phyloP scores from a whole-genome alignment of 2,113 vertebrate genomes.

The Zosterops hypoxanthus region DNA sequence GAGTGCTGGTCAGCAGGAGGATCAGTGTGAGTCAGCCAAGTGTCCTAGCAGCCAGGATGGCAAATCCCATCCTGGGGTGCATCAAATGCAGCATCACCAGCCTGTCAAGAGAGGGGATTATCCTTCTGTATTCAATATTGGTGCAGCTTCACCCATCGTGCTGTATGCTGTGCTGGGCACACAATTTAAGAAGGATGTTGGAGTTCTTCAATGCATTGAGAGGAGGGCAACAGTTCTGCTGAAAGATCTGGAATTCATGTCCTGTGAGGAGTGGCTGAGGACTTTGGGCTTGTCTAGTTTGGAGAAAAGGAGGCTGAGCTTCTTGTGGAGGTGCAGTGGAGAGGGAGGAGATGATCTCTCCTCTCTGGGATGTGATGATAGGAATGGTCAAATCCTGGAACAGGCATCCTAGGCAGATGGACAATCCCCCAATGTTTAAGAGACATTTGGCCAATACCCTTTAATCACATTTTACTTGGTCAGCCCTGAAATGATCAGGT shows the following conservation, averaged over 20 bases:
- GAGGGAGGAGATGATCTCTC: background rate
- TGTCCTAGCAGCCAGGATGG: background rate
- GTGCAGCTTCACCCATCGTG: accelerated
- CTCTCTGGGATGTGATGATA: too few species aligned
- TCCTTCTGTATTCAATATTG: background rate
- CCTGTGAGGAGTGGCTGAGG: background rate
- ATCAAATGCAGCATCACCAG: accelerated
- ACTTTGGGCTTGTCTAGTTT: background rate
- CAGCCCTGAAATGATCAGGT: background rate
- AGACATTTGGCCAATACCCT: background rate
- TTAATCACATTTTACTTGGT: background rate
- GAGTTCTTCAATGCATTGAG: accelerated
- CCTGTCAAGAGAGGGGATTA: background rate
- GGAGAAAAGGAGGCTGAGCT: background rate
- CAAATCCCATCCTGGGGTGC: background rate
- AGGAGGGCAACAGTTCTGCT: accelerated
- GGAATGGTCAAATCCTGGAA: background rate
- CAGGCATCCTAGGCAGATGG: background rate
- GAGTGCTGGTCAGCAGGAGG: background rate
- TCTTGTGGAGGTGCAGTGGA: background rate
- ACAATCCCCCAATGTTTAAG: background rate
- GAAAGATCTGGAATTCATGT: background rate
- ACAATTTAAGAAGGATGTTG: background rate
- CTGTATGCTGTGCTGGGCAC: too few species aligned
- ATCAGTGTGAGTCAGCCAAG: accelerated